Evolutionary conservation across 2,797 vertebrate species (phyloP), one percentile per base, ranked within the genome.

Genomic region (Coreius guichenoti): DNA sequence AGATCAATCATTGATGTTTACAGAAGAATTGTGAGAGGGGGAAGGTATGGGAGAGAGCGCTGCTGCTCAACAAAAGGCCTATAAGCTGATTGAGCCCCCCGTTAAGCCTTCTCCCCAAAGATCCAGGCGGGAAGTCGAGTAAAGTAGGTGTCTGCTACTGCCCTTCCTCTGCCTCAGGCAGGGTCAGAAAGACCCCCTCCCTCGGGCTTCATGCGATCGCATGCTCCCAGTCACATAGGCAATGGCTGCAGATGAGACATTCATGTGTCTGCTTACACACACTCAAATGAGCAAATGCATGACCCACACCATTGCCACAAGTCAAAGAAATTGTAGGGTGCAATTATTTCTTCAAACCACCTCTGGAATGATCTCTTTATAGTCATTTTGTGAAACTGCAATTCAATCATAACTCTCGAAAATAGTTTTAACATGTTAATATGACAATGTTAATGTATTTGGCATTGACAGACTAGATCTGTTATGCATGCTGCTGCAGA

Each of bases 1-100:
- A 82, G 54, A 87, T 84, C 61, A 87, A 70, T 85, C 70, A 85
- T 49, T 79, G 58, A 39, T 58, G 76, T 80, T 36, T 45, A 58
- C 63, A 51, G 63, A 68, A 73, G 83, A 72, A 58, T 51, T 82
- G 74, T 85, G 70, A 73, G 76, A 6, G 84, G 81, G 75, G 86
- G 76, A 72, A 76, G 76, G 81, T 33, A 54, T 47, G 45, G 43
- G 58, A 63, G 56, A 45, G 72, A 58, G 65, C 47, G 17, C 80
- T 84, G 68, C 49, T 9, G 12, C 63, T 67, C 36, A 88, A 90
- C 88, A 90, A 89, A 90, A 86, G 83, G 63, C n/a, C 73, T 80
- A 83, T 84, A 79, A 86, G 80, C 75, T 58, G 77, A 89, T 83
- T 82, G 56, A 69, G 17, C 47, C 79, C 54, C 56, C 69, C 4